Percentiles rank a stretch among this genome's conserved stretches.
Evolutionary conservation across 2,888 invertebrate genomes (phyloP).

Genomic region (Drosophila mayaguana): DNA sequence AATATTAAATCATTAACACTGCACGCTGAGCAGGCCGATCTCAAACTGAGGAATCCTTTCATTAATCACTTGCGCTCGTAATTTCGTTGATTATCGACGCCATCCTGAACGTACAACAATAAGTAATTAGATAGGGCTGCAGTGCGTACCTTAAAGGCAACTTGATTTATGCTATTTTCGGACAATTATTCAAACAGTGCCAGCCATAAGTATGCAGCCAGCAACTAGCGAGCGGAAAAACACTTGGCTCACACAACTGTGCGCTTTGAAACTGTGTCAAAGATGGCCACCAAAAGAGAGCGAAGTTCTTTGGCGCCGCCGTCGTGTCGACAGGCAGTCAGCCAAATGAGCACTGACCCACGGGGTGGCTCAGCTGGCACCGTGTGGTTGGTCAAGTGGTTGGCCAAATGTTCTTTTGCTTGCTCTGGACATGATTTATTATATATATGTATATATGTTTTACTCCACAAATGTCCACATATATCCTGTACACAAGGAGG

Average conservation of each 20-base stretch:
- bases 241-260: slow-evolving; percentile 34
- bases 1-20: slow-evolving; percentile 49
- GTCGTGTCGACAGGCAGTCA: slow-evolving; percentile 39
- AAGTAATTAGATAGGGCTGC: slow-evolving; percentile 27
- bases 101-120: slow-evolving; percentile 9
- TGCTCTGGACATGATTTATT: slow-evolving; percentile 70
- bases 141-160: slow-evolving; percentile 9
- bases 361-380: slow-evolving; percentile 23
- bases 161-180: slow-evolving; percentile 68
- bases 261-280: slow-evolving; percentile 68
- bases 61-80: slow-evolving; percentile 36
- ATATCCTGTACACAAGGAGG: slow-evolving; percentile 9
- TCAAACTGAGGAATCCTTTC: slow-evolving; percentile 15
- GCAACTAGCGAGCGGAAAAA: slow-evolving; percentile 5
- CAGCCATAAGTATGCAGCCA: slow-evolving; percentile 10
- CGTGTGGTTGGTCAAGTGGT: slow-evolving; percentile 11
- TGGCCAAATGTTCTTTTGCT: slow-evolving; percentile 32
- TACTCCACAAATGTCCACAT: slow-evolving; percentile 17
- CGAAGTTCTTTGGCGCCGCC: slow-evolving; percentile 62
- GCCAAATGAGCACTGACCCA: slow-evolving; percentile 41
- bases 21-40: slow-evolving; percentile 15
- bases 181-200: slow-evolving; percentile 58
- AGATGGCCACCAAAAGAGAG: slow-evolving; percentile 38
- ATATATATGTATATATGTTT: slow-evolving; percentile 27
- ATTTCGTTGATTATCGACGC: slow-evolving; percentile 21